phyloP scores from a whole-genome alignment of 2,113 vertebrate genomes.

The Toxotes chatareus region DNA sequence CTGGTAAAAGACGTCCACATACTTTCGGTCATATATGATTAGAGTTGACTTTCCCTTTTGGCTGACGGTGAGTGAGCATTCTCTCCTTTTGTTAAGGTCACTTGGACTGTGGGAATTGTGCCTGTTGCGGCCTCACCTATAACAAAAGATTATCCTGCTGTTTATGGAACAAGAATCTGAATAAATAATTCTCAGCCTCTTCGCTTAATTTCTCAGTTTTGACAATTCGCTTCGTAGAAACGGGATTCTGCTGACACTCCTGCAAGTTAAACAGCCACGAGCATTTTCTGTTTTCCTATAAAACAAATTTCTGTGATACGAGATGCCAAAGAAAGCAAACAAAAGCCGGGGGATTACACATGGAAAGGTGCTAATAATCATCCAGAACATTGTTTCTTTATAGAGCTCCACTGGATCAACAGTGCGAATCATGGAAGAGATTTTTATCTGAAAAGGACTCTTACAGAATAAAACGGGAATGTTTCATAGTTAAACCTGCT shows the following conservation, averaged over 20 bases:
- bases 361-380: slow-evolving; percentile 66
- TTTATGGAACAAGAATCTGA: slow-evolving; percentile 50
- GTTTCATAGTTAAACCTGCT: neutral
- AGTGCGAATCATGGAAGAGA: slow-evolving; percentile 16
- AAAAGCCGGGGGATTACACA: slow-evolving; percentile 45
- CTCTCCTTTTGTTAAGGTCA: neutral
- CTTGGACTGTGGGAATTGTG: slow-evolving; percentile 52
- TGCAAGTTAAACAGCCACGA: slow-evolving; percentile 63
- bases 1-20: neutral
- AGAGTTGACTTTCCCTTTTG: neutral
- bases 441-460: slow-evolving; percentile 14
- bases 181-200: slow-evolving; percentile 61
- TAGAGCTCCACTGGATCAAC: slow-evolving; percentile 49
- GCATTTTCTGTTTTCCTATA: slow-evolving; percentile 59
- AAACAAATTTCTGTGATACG: slow-evolving; percentile 62
- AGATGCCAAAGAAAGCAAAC: slow-evolving; percentile 68
- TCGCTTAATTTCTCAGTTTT: slow-evolving; percentile 39
- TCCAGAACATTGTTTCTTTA: slow-evolving; percentile 55
- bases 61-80: neutral
- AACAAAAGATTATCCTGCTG: slow-evolving; percentile 18
- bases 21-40: neutral
- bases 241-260: slow-evolving; percentile 38
- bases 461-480: neutral
- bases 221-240: slow-evolving; percentile 21
- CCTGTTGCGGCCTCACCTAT: neutral